These are phyloP conservation scores for Cliona cf. orientalis DNA, from an alignment of 37 sponge, comb jelly and placozoan genomes.

Conservation along the genomic window DNA sequence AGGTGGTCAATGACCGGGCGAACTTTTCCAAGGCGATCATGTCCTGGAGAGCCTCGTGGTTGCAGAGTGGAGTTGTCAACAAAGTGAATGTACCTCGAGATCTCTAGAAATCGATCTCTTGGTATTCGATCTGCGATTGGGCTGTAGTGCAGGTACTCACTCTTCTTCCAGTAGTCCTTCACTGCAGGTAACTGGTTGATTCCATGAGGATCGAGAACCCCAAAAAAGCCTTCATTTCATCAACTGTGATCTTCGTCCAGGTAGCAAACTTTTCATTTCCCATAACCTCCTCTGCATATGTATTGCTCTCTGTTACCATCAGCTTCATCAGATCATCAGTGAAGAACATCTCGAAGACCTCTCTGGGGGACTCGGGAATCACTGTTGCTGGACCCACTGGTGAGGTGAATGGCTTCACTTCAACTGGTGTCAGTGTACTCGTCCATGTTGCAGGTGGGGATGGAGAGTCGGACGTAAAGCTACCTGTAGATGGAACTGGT, in stretches of 20 bases:
- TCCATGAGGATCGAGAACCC: constrained; percentile 35
- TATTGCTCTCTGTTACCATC: constrained; percentile 28
- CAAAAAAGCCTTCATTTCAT: constrained; percentile 22
- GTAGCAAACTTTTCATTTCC: constrained; percentile 1
- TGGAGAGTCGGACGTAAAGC: no score
- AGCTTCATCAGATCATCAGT: background rate
- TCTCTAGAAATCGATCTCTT: constrained; percentile 26
- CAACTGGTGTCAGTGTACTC: background rate
- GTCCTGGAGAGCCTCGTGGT: constrained; percentile 14
- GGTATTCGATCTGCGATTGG: constrained; percentile 33
- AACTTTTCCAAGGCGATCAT: constrained; percentile 41
- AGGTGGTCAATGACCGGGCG: constrained; percentile 10
- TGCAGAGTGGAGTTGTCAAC: constrained; percentile 2
- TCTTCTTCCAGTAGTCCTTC: constrained; percentile 31
- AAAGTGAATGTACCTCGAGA: constrained; percentile 36
- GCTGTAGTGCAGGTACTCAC: background rate
- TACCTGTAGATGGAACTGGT: no score
- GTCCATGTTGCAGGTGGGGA: no score
- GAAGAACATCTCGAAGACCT: constrained; percentile 37
- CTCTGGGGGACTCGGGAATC: background rate
- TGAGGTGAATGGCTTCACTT: background rate
- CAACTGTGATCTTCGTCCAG: background rate
- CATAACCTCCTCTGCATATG: constrained; percentile 15
- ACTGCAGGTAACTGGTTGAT: constrained; percentile 1
- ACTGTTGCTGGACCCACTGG: constrained; percentile 33